Percentiles rank a stretch among this genome's conserved stretches.
Conservation (phyloP, 2,888 invertebrate genomes). For the Heteropelma amictum region DNA sequence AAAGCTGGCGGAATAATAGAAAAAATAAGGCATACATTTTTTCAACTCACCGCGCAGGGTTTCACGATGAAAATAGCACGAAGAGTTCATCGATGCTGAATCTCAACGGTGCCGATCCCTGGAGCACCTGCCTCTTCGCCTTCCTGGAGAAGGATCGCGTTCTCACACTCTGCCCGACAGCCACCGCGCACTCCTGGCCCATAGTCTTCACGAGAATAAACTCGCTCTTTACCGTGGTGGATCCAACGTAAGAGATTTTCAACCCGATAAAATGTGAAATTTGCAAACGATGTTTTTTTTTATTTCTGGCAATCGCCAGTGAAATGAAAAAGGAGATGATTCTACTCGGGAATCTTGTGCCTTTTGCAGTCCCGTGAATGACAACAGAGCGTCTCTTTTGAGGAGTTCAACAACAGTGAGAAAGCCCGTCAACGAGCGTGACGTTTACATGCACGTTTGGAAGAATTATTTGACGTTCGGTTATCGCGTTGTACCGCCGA, state of each 20-base stretch:
- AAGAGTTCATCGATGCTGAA: constrained; percentile 80
- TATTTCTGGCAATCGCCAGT: no score
- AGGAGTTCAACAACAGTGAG: constrained; percentile 92
- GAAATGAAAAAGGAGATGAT: not conserved
- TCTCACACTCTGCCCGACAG: constrained; percentile 90
- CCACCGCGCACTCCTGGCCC: constrained; percentile 96
- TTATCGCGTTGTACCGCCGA: constrained; percentile 96
- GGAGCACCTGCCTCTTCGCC: constrained; percentile 94
- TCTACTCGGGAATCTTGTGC: constrained; percentile 14
- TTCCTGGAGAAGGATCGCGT: constrained; percentile 92
- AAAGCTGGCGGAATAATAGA: no score
- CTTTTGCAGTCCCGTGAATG: constrained; percentile 90
- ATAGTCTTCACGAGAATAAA: constrained; percentile 94
- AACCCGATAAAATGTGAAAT: not conserved
- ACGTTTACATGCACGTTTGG: constrained; percentile 98
- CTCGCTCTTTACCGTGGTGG: constrained; percentile 94
- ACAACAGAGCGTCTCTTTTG: constrained; percentile 96
- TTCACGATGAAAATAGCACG: constrained; percentile 79
- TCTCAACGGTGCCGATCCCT: constrained; percentile 88
- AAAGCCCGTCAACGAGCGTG: constrained; percentile 95
- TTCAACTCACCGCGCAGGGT: constrained; percentile 73
- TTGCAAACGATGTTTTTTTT: no score
- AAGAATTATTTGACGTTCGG: constrained; percentile 98
- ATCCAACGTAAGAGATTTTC: constrained; percentile 88
- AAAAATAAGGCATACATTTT: no score